These are phyloP conservation scores for Phaonia tiefii DNA, from an alignment of 2,888 invertebrate species.

Conservation along the genomic window DNA sequence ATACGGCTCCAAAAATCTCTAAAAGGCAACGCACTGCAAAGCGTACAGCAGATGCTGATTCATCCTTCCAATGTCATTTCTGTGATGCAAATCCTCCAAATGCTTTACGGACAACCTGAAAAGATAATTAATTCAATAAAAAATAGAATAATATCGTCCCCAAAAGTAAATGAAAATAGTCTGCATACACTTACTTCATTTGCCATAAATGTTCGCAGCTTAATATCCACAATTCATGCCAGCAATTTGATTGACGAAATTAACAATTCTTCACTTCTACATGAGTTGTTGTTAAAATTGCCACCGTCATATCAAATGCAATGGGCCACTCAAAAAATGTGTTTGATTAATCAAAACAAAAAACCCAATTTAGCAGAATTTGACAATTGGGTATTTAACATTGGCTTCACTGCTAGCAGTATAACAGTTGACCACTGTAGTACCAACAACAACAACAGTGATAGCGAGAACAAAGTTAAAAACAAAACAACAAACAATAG, in stretches of 20 bases:
- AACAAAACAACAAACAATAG: constrained; percentile 22
- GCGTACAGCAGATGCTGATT: not conserved
- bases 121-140: constrained; percentile 40
- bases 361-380: constrained; percentile 40
- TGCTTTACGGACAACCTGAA: constrained; percentile 44
- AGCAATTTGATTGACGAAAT: constrained; percentile 31
- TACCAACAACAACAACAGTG: not conserved
- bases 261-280: constrained; percentile 20
- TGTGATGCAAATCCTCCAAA: constrained; percentile 24
- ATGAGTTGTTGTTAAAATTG: constrained; percentile 22
- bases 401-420: constrained; percentile 32
- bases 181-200: constrained; percentile 1
- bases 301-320: constrained; percentile 45
- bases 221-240: constrained; percentile 26
- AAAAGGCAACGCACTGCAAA: constrained; percentile 36
- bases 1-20: constrained; percentile 43
- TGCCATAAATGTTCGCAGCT: constrained; percentile 16
- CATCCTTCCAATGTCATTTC: constrained; percentile 29
- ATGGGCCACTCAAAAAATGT: constrained; percentile 36
- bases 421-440: constrained; percentile 32
- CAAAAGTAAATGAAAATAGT: constrained; percentile 29
- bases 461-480: not conserved
- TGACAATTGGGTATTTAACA: constrained; percentile 43
- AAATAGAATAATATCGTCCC: constrained; percentile 29
- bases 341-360: constrained; percentile 34